These are phyloP conservation scores for Mesodorylaimus sp. DNA, from an alignment of 2,888 invertebrate genomes.

Conservation along the genomic window DNA sequence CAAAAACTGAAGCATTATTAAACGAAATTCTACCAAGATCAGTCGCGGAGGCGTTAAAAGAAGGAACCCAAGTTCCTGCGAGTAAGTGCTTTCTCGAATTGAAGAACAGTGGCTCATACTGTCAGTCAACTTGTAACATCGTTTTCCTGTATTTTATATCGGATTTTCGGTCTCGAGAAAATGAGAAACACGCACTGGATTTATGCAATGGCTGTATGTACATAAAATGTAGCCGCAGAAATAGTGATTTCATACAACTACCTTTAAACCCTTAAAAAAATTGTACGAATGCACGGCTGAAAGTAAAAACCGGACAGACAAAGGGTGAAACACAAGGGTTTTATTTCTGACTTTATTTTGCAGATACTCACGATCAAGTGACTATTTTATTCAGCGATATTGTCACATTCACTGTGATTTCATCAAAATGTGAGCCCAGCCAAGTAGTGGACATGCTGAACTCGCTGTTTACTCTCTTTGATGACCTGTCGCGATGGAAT, in stretches of 20 bases:
- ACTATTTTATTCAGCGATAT: conserved; percentile 32
- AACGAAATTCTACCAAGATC: conserved; percentile 23
- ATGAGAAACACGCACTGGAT: too few relatives aligned
- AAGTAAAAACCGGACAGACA: not conserved
- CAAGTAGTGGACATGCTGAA: conserved; percentile 32
- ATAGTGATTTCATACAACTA: too few relatives aligned
- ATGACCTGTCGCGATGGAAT: conserved; percentile 19
- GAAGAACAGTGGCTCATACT: too few relatives aligned
- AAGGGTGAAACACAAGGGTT: not conserved
- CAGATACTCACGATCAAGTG: conserved; percentile 24
- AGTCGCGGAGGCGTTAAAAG: conserved; percentile 19
- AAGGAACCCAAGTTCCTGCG: conserved; percentile 18
- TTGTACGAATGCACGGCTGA: too few relatives aligned
- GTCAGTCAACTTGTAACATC: too few relatives aligned
- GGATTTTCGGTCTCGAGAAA: too few relatives aligned
- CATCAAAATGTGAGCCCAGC: conserved; percentile 27
- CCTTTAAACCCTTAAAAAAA: too few relatives aligned
- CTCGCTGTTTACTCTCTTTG: conserved; percentile 29
- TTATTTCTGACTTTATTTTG: not conserved
- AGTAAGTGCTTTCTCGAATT: not conserved
- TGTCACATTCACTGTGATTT: conserved; percentile 30
- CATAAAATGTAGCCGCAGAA: too few relatives aligned
- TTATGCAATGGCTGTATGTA: too few relatives aligned
- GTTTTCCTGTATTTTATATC: too few relatives aligned
- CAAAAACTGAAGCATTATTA: conserved; percentile 22